Evolutionary conservation across 2,113 vertebrate species (phyloP), one percentile per base, ranked within the genome.

Genomic region (Cettia cetti): DNA sequence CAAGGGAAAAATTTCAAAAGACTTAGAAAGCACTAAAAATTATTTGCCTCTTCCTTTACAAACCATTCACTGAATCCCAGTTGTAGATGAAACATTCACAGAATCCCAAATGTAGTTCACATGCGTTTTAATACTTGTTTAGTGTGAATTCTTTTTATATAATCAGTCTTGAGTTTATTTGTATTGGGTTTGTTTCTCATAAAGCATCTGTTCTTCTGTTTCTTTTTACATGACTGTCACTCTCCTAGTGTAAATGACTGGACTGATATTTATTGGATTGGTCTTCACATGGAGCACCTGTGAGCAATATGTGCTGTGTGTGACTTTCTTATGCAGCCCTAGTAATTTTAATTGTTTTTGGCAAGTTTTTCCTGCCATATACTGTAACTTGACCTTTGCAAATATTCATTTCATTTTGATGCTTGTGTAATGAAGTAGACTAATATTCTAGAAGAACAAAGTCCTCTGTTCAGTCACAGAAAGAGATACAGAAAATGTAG

Each of bases 251-350:
- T 61, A 86, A 97, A 66, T 53, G 88, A 92, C 88, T 94, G 94
- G 64, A 65, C 77, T 95, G 96, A 96, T 93, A 76, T 92, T 95
- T 95, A 94, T 92, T 95, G 96, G 93, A 94, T n/a, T 75, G 91
- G 91, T 50, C 95, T 96, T 90, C 90, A 57, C 74, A 57, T 61
- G 71, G 60, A 90, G 82, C 93, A 97, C 96, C 95, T 96, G 94
- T 65, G 74, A 96, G 93, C 90, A 96, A 93, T 91, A 96, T 89
- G 87, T 76, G 65, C 52, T 35, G 63, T 86, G 79, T 88, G 66
- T 33, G 94, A 90, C 88, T 96, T 93, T 88, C 79, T 63, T 88
- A 63, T 45, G 80, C 79, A 94, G 86, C 33, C 27, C 65, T 30
- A 69, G 88, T 54, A 61, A 95, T 93, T 93, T 91, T 93, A 96